Conservation (phyloP, 2,888 invertebrate species). For the Cosmia trapezina region DNA sequence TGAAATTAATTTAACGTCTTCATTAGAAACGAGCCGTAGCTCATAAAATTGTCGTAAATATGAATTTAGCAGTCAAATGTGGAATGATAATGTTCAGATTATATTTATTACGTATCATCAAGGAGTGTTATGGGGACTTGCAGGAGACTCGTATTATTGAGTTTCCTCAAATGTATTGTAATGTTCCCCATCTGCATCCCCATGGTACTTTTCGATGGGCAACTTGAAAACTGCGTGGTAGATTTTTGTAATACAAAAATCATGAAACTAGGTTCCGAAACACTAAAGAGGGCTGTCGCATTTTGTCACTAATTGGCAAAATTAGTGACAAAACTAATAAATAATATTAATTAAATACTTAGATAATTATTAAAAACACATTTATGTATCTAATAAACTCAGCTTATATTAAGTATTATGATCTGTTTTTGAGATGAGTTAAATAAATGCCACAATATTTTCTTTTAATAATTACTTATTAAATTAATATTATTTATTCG, state of each 20-base stretch:
- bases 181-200: background rate
- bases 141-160: background rate
- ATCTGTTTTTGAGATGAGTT: no score
- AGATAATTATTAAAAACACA: no score
- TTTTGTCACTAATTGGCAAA: no score
- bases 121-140: constrained; percentile 7
- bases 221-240: background rate
- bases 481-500: no score
- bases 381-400: no score
- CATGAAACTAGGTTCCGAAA: no score
- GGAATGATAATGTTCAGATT: constrained; percentile 28
- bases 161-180: constrained; percentile 5
- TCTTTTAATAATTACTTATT: no score
- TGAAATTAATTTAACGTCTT: constrained; percentile 72
- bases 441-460: no score
- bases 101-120: constrained; percentile 39
- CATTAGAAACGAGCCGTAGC: constrained; percentile 66
- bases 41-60: constrained; percentile 68
- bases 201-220: background rate
- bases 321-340: no score
- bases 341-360: no score
- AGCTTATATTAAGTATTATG: no score
- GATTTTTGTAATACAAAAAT: background rate
- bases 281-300: no score
- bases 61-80: constrained; percentile 45